These are phyloP conservation scores for Ataeniobius toweri DNA, from an alignment of 2,797 vertebrate genomes.

Conservation along the genomic window DNA sequence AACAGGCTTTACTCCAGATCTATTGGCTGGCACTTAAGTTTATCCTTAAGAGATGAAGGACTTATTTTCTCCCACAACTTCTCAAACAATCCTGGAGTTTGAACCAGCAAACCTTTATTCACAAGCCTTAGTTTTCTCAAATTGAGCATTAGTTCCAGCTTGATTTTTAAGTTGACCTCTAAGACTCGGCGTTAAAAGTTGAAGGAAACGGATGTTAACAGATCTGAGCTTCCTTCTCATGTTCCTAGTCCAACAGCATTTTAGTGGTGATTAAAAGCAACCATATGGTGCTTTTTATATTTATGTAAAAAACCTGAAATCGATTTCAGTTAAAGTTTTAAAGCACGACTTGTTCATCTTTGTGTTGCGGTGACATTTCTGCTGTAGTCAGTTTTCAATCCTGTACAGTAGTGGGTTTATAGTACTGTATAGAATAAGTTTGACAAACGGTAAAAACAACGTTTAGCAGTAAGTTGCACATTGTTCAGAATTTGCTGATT, in stretches of 20 bases:
- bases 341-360: constrained; percentile 22
- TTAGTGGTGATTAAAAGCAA: constrained; percentile 2
- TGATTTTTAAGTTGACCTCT: constrained; percentile 24
- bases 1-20: constrained; percentile 35
- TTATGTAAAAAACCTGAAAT: constrained; percentile 19
- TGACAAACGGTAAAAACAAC: constrained; percentile 27
- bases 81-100: constrained; percentile 45
- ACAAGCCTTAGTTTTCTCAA: constrained; percentile 43
- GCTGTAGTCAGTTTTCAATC: constrained; percentile 17
- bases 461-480: constrained; percentile 20
- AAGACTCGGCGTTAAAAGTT: constrained; percentile 32
- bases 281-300: constrained; percentile 3
- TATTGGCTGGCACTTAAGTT: constrained; percentile 27
- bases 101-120: constrained; percentile 49
- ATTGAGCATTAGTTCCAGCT: constrained; percentile 3
- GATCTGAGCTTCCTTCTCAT: not conserved
- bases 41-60: not conserved
- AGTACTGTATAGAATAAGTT: constrained; percentile 29
- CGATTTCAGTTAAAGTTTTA: constrained; percentile 27
- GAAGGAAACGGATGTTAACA: not conserved
- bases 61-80: constrained; percentile 40
- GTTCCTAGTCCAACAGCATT: constrained; percentile 3
- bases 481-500: constrained; percentile 23
- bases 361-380: constrained; percentile 11
- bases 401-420: constrained; percentile 19